phyloP scores from a whole-genome alignment of 2,113 vertebrate species.

The Nibea albiflora region DNA sequence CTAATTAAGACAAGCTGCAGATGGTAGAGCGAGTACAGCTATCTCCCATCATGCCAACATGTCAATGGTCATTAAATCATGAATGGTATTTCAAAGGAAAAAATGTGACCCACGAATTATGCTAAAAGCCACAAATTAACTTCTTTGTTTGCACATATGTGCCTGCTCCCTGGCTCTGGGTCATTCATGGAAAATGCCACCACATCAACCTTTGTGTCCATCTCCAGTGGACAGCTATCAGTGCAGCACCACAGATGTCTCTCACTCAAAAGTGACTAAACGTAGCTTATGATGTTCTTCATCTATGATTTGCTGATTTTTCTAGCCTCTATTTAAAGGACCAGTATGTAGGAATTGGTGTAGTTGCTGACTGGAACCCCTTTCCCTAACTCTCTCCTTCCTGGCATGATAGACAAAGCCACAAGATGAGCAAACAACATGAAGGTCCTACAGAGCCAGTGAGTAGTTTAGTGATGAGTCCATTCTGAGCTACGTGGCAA shows the following conservation, averaged over 20 bases:
- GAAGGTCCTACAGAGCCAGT: too few species aligned
- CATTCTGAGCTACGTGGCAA: too few species aligned
- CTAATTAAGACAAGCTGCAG: constrained; percentile 71
- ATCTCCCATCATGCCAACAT: constrained; percentile 58
- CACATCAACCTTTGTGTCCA: constrained; percentile 22
- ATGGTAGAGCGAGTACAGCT: constrained; percentile 48
- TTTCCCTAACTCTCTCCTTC: too few species aligned
- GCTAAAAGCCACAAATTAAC: constrained; percentile 64
- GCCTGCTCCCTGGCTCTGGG: constrained; percentile 31
- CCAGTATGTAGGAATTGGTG: too few species aligned
- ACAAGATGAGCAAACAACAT: too few species aligned
- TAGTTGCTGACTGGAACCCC: too few species aligned
- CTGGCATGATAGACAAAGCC: too few species aligned
- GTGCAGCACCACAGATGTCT: background rate
- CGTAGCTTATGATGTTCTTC: background rate
- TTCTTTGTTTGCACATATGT: constrained; percentile 65
- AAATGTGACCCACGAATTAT: constrained; percentile 52
- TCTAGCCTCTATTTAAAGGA: too few species aligned
- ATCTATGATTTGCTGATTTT: too few species aligned
- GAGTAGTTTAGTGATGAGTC: too few species aligned
- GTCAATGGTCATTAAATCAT: constrained; percentile 64
- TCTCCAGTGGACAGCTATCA: constrained; percentile 12
- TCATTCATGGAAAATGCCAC: constrained; percentile 24
- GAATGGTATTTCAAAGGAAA: constrained; percentile 52
- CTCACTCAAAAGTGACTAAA: background rate